phyloP scores from a whole-genome alignment of 2,113 vertebrate species.

The Pungitius pungitius region DNA sequence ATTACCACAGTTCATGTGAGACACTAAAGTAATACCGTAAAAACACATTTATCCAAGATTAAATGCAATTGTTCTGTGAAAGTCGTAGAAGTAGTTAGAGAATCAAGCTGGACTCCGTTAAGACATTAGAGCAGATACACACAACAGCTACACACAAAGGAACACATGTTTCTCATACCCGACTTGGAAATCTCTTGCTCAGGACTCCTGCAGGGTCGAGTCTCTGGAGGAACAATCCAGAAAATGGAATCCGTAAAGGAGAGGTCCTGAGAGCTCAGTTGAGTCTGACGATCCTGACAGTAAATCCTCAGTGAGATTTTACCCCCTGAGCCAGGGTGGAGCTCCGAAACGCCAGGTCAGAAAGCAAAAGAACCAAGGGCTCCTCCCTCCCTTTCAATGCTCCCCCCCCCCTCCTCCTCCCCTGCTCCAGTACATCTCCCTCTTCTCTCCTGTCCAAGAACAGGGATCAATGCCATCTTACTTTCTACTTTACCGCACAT shows the following conservation, averaged over 20 bases:
- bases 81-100: neutral
- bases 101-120: neutral
- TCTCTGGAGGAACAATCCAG: constrained; percentile 46
- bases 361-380: constrained; percentile 30
- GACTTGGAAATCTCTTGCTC: constrained; percentile 40
- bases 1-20: neutral
- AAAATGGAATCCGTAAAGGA: constrained; percentile 38
- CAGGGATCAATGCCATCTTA: constrained; percentile 21
- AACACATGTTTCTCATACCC: constrained; percentile 48
- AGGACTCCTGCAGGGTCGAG: constrained; percentile 26
- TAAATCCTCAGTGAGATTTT: constrained; percentile 66
- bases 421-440: neutral
- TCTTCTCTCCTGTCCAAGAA: constrained; percentile 27
- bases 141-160: constrained; percentile 12
- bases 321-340: constrained; percentile 51
- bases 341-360: constrained; percentile 51
- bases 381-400: constrained; percentile 54
- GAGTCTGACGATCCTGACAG: constrained; percentile 43
- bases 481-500: neutral
- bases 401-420: constrained; percentile 35
- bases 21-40: neutral
- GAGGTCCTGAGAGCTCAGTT: constrained; percentile 17
- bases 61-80: neutral
- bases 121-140: constrained; percentile 1
- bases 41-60: neutral